Evolutionary conservation across 2,113 vertebrate species (phyloP).

Genomic region (Stigmatopora argus): DNA sequence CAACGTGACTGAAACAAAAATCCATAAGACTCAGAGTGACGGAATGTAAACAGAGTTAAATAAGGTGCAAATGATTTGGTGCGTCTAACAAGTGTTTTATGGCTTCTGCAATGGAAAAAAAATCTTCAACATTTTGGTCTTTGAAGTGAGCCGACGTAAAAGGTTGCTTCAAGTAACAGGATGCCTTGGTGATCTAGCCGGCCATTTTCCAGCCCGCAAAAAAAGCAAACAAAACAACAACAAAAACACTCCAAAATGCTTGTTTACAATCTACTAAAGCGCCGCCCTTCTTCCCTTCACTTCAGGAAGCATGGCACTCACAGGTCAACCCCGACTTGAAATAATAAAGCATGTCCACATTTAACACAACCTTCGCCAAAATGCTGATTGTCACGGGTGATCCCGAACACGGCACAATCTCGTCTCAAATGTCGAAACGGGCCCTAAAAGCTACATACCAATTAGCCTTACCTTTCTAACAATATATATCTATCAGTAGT

Average conservation of each 20-base stretch:
- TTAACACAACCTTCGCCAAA: neutral
- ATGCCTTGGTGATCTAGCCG: neutral
- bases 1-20: neutral
- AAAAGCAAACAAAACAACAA: neutral
- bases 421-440: constrained; percentile 13
- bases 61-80: constrained; percentile 6
- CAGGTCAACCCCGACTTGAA: neutral
- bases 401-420: constrained; percentile 19
- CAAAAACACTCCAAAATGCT: neutral
- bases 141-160: neutral
- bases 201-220: neutral
- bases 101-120: constrained; percentile 1
- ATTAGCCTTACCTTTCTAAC: constrained; percentile 14
- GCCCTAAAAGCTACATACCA: constrained; percentile 11
- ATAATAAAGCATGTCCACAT: neutral
- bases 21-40: neutral
- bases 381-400: constrained; percentile 40
- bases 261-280: neutral
- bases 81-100: neutral
- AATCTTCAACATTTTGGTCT: neutral
- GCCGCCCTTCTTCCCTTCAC: neutral
- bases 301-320: neutral
- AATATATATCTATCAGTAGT: constrained; percentile 13
- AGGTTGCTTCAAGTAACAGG: constrained; percentile 4
- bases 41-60: neutral